A percentile compares a stretch with the other conserved stretches of the same genome.
These are phyloP conservation scores for Cosmopolites sordidus DNA, from an alignment of 2,888 invertebrate genomes.

Conservation along the genomic window DNA sequence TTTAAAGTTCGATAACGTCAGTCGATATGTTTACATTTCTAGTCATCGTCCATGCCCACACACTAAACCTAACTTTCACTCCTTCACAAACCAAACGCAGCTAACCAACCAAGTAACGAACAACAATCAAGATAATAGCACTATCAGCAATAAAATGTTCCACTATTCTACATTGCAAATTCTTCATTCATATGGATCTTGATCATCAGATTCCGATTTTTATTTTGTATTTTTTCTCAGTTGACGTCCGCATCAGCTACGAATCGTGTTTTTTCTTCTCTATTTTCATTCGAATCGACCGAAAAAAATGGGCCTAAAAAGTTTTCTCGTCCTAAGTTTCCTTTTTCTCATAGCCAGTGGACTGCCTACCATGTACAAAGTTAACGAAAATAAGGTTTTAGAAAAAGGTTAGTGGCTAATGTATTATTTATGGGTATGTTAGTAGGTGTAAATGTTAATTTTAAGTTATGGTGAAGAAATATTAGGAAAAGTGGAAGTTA, in stretches of 20 bases:
- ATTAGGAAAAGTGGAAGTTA: no score
- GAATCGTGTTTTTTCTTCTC: constrained; percentile 6
- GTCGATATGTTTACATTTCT: not conserved
- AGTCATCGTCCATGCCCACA: constrained; percentile 3
- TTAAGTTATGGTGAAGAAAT: no score
- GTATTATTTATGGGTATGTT: no score
- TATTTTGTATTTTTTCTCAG: constrained; percentile 11
- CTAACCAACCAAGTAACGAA: constrained; percentile 7
- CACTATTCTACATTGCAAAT: constrained; percentile 14
- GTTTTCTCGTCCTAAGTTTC: not conserved
- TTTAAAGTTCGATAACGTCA: no score
- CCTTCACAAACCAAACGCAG: constrained; percentile 10
- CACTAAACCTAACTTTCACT: constrained; percentile 23
- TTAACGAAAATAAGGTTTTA: constrained; percentile 25
- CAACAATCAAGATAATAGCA: not conserved
- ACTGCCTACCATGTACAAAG: constrained; percentile 27
- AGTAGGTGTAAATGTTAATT: no score
- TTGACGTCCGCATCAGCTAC: not conserved
- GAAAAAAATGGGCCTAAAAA: not conserved
- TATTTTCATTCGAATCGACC: no score
- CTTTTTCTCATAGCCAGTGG: constrained; percentile 3
- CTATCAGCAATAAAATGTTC: constrained; percentile 1
- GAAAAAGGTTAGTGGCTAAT: constrained; percentile 24
- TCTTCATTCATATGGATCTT: constrained; percentile 16
- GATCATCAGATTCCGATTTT: constrained; percentile 14